Evolutionary conservation across 2,113 vertebrate genomes (phyloP), one percentile per base, ranked within the genome.

Genomic region (Sinocyclocheilus rhinocerous): DNA sequence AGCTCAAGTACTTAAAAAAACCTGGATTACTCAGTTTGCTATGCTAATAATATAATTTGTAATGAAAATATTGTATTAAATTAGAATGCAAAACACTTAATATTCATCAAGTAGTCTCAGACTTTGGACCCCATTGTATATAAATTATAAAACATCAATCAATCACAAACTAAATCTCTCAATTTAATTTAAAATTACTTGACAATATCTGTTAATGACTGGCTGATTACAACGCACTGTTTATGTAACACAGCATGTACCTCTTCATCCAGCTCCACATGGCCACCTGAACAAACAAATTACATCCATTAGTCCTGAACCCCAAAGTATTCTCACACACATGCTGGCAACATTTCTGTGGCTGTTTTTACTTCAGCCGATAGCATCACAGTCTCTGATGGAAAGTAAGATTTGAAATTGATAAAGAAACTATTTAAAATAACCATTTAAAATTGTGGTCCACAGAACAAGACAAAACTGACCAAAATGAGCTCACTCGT

Each of bases 241-340:
- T 57, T 79, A 76, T 36, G n/a, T 48, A 81, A 24, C 16, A 18
- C 3, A 83, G 11, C 36, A 18, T 3, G n/a, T 93, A 97, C 97
- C 95, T 96, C 94, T 85, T 97, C 96, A 0, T 93, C 92, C 0
- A 77, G 90, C 84, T 97, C 96, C 77, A 96, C 33, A 9, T 96
- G 96, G 0, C 96, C 96, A 0, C 97, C 96, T 97, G 87, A 5
- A 89, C 36, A 39, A 86, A 84, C 1, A 81, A 24, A 83, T 18
- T 70, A 18, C 1, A 2, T 39, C 36, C 42, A 80, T 81, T 67
- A 84, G 29, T 36, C 61, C 7, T 29, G 6, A 63, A 59, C 48
- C 39, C 6, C 42, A 73, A 13, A 59, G 36, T 12, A 45, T 6
- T 57, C 29, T n/a, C 55, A 79, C 36, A 82, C 52, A 24, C 10